Percentiles rank a stretch among this genome's conserved stretches.
These are phyloP conservation scores for Palythoa caribaeorum DNA, from an alignment of 92 coral and sea anemone species.

Conservation along the genomic window DNA sequence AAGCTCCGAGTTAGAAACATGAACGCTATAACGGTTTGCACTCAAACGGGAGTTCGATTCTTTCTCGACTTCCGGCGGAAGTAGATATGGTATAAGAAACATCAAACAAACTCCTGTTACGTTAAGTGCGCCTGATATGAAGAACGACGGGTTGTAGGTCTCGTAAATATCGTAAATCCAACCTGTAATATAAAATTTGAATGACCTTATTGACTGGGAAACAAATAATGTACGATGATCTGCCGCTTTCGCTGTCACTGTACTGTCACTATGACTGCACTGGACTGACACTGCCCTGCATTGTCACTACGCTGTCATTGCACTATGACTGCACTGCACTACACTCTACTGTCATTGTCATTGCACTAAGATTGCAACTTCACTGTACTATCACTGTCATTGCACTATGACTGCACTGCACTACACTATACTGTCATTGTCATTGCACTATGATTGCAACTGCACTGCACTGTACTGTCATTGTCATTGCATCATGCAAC, in stretches of 20 bases:
- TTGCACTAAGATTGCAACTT: too few species aligned
- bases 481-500: too few species aligned
- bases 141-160: slow-evolving; percentile 81
- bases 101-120: slow-evolving; percentile 76
- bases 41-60: slow-evolving; percentile 67
- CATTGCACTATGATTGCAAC: too few species aligned
- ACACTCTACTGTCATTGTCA: too few species aligned
- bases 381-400: too few species aligned
- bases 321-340: neutral
- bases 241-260: too few species aligned
- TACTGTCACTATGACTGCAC: too few species aligned
- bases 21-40: neutral
- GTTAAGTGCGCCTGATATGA: slow-evolving; percentile 89
- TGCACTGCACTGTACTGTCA: too few species aligned
- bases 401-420: too few species aligned
- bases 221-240: neutral
- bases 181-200: slow-evolving; percentile 47
- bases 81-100: slow-evolving; percentile 76
- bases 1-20: slow-evolving; percentile 12
- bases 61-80: slow-evolving; percentile 66
- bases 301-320: neutral
- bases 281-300: too few species aligned
- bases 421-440: too few species aligned
- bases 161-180: slow-evolving; percentile 75
- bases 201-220: neutral